Evolutionary conservation across 2,888 invertebrate genomes (phyloP), one percentile per base, ranked within the genome.

Genomic region (Patella ulyssiponensis): DNA sequence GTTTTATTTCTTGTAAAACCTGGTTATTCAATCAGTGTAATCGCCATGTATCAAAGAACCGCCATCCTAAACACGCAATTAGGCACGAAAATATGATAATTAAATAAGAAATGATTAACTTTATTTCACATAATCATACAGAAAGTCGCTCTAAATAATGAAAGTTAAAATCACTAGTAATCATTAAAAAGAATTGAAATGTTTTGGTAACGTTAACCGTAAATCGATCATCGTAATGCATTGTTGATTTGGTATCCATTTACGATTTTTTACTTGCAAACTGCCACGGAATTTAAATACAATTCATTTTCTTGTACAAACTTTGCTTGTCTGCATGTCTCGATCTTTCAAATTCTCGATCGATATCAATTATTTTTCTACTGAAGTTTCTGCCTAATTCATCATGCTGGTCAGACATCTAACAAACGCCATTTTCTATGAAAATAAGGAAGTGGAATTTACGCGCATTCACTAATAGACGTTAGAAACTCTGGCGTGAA

Each of bases 61-160:
- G 64, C 23, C 64, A 64, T 64, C 64, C 64, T 64, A 23, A 64
- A 64, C 64, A 23, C 23, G 64, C 64, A 64, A 64, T 64, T 64
- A 64, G 64, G 64, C 64, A 64, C 64, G 64, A 64, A 64, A 64
- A 23, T 64, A 64, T 64, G 20, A 64, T 64, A 64, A 64, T 64
- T 64, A 64, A 64, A 64, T 64, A 64, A 64, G 64, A 64, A 64
- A 64, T 64, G 64, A 64, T 64, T 64, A 64, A 64, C 64, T 64
- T 64, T 64, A 64, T 64, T 64, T 23, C 64, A 64, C 64, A 64
- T 64, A 64, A 64, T 64, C 64, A 64, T 64, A 64, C 64, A 64
- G 64, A 64, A 64, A 64, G 64, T 64, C 20, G 64, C 20, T 64
- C 23, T 64, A 64, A 64, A 64, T 64, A 64, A 64, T 64, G 64